Conservation (phyloP, 2,797 vertebrate genomes). For the Sciaenops ocellatus region DNA sequence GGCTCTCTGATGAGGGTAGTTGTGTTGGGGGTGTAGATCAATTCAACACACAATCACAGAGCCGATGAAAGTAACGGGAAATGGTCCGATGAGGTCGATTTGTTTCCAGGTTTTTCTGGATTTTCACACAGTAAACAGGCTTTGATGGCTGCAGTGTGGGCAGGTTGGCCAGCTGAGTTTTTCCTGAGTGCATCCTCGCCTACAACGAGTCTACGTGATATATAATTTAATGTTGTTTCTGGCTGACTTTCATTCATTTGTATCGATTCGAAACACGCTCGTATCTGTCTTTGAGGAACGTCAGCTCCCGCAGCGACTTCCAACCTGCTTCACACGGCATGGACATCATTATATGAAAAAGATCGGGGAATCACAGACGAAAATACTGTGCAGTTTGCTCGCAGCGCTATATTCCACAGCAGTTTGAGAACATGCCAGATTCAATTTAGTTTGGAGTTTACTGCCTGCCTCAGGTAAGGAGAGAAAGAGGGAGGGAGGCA, state of each 20-base stretch:
- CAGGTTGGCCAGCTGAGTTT: background rate
- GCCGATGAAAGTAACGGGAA: constrained; percentile 42
- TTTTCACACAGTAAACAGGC: constrained; percentile 18
- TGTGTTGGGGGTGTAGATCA: constrained; percentile 38
- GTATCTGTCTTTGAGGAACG: constrained; percentile 19
- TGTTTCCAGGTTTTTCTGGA: constrained; percentile 34
- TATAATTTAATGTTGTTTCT: constrained; percentile 4
- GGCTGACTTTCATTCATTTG: constrained; percentile 2
- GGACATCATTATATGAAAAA: constrained; percentile 15
- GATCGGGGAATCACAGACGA: constrained; percentile 8
- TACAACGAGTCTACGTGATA: background rate
- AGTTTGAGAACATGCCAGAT: constrained; percentile 59
- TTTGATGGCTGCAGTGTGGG: constrained; percentile 46
- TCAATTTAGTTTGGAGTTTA: constrained; percentile 61
- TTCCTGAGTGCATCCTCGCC: constrained; percentile 6
- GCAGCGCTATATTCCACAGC: constrained; percentile 28
- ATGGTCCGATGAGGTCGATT: constrained; percentile 18
- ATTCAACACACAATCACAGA: constrained; percentile 33
- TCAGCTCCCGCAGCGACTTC: constrained; percentile 19
- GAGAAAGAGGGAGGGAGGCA: constrained; percentile 4
- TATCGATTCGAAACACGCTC: background rate
- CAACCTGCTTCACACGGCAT: constrained; percentile 26
- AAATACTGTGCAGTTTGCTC: constrained; percentile 24
- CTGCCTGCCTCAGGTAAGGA: constrained; percentile 39
- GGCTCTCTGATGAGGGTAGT: constrained; percentile 21